Percentiles rank a stretch among this genome's conserved stretches.
Conservation (phyloP, 2,888 invertebrate species). For the Quadriops clusia region DNA sequence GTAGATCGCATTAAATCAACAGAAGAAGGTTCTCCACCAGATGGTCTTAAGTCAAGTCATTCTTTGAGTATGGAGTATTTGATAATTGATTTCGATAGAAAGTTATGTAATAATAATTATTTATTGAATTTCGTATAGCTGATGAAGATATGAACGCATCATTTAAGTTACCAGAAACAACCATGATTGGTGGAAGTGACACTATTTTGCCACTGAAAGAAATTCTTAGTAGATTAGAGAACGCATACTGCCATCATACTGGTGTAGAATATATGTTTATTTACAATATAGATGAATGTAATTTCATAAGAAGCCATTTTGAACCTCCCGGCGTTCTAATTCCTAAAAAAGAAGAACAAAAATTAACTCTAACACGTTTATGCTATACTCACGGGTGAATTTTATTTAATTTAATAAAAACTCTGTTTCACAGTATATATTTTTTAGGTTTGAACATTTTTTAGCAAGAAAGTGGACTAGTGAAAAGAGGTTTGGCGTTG, state of each 20-base stretch:
- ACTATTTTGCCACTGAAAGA: conserved; percentile 23
- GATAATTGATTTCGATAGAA: conserved; percentile 1
- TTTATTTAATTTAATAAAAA: conserved; percentile 3
- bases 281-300: conserved; percentile 23
- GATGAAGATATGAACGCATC: conserved; percentile 16
- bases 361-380: conserved; percentile 25
- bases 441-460: conserved; percentile 23
- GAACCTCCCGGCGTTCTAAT: conserved; percentile 26
- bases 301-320: conserved; percentile 28
- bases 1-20: too few relatives aligned
- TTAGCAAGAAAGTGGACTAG: conserved; percentile 26
- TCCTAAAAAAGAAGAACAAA: conserved; percentile 22
- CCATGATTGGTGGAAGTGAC: conserved; percentile 25
- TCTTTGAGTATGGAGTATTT: not conserved
- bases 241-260: conserved; percentile 28
- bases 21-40: too few relatives aligned
- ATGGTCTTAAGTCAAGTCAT: too few relatives aligned
- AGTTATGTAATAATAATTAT: conserved; percentile 1
- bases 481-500: conserved; percentile 29
- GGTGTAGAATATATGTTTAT: conserved; percentile 30
- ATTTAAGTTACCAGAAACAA: conserved; percentile 23
- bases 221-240: conserved; percentile 26
- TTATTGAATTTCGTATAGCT: conserved; percentile 3
- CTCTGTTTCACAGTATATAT: conserved; percentile 6
- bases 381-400: conserved; percentile 22